Evolutionary conservation across 1,140 invertebrate species (phyloP).

Genomic region (Brachystomella parvula): DNA sequence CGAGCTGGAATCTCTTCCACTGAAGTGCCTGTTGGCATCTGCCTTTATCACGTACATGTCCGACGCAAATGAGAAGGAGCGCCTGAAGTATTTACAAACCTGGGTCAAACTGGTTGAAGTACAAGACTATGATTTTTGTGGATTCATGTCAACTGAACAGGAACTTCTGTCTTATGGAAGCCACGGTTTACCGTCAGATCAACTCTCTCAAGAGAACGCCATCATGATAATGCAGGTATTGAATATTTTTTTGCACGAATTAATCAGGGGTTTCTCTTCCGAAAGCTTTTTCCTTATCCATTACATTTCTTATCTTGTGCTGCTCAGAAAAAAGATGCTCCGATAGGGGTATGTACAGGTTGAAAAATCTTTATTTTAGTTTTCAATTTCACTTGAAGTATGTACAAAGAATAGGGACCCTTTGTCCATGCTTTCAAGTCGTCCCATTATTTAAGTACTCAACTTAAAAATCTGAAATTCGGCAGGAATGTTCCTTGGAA

Average conservation of each 20-base stretch:
- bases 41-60: constrained; percentile 70
- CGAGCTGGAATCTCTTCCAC: constrained; percentile 54
- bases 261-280: background rate
- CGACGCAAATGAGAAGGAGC: constrained; percentile 57
- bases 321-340: background rate
- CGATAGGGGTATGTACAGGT: background rate
- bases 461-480: background rate
- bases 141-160: constrained; percentile 64
- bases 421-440: background rate
- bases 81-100: constrained; percentile 50
- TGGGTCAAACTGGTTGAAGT: constrained; percentile 50
- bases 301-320: background rate
- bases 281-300: background rate
- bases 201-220: constrained; percentile 72
- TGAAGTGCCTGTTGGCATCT: constrained; percentile 59
- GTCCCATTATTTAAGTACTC: background rate
- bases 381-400: no score
- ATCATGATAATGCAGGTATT: constrained; percentile 67
- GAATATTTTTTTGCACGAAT: background rate
- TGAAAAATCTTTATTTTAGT: no score
- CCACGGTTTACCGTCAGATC: constrained; percentile 72
- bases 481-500: background rate
- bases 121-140: constrained; percentile 56
- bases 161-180: constrained; percentile 78
- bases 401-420: background rate